Evolutionary conservation across 2,888 invertebrate species (phyloP).

Genomic region (Cheilosia scutellata): DNA sequence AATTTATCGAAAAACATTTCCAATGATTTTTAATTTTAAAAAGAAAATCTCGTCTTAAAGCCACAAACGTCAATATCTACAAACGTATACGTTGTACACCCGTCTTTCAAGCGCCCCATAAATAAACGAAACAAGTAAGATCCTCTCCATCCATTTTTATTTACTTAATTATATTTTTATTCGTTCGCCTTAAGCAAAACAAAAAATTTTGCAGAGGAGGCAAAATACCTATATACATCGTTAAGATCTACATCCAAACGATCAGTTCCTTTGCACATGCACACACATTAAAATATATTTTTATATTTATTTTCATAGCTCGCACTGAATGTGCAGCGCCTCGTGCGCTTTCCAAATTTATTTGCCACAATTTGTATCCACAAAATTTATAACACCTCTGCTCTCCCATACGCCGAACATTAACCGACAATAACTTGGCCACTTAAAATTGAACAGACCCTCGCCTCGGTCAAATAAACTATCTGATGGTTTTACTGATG

Average conservation of each 20-base stretch:
- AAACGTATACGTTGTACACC: neutral
- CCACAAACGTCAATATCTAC: constrained; percentile 10
- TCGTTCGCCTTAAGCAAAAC: constrained; percentile 34
- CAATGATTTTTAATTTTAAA: neutral
- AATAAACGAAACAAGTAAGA: constrained; percentile 14
- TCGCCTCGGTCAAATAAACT: constrained; percentile 23
- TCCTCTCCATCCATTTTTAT: constrained; percentile 37
- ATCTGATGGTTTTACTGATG: neutral
- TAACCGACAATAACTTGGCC: constrained; percentile 14
- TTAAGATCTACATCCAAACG: constrained; percentile 8
- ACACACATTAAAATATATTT: constrained; percentile 46
- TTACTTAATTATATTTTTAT: constrained; percentile 59
- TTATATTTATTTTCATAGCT: constrained; percentile 61
- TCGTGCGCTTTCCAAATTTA: neutral
- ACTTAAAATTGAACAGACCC: constrained; percentile 37
- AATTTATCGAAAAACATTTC: no score
- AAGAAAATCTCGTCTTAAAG: neutral
- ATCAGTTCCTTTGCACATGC: constrained; percentile 44
- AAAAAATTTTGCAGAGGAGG: constrained; percentile 28
- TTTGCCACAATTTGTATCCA: constrained; percentile 2
- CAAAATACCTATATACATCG: neutral
- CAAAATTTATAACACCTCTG: constrained; percentile 16
- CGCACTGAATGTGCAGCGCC: constrained; percentile 24
- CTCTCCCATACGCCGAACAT: neutral
- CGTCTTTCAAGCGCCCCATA: constrained; percentile 11